Base-by-base conservation (phyloP, 2,888 invertebrate genomes). In the Geophilus truncorum region DNA sequence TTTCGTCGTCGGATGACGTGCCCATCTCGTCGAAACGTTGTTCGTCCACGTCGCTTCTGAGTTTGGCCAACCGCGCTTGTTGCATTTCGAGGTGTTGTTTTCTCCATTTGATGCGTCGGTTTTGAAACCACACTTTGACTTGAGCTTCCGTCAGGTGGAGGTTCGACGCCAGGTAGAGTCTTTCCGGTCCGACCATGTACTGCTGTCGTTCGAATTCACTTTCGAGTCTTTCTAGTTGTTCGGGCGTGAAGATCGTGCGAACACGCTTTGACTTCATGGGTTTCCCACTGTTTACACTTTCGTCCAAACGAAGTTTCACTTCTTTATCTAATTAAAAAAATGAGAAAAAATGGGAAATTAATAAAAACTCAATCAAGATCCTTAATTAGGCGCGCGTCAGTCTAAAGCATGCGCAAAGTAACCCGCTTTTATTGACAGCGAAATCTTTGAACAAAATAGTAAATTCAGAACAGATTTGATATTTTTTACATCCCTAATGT, bases 171-270 rank as follows among this genome's bases (percentile, higher is more conserved):
- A 98, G 89, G 87, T 97, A 97, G 3, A 96, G 90, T 82, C 97
- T 89, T 88, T 97, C 97, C 0, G 96, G 97, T 0, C 97, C 97
- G 12, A 98, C 97, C 97, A 98, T 97, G 88, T 98, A 98, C 87
- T 98, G 97, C 85, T 97, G 97, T 51, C 96, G 88, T 84, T 97
- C 96, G 85, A 98, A 98, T 89, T 97, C 97, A 0, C 94, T 93
- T 86, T 98, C 97, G 80, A 98, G 89, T 83, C 96, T 89, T 87
- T 98, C 97, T 84, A 98, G 88, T 87, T 98, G 97, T 85, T 97
- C 97, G 0, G 97, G 96, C 0, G 97, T 97, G 89, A 98, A 98
- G 85, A 98, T 98, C 0, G 97, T 98, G 28, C 98, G 90, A 51
- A 97, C 96, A 83, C 97, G 89, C 89, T 97, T 97, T 85, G 93